phyloP scores from a whole-genome alignment of 2,113 vertebrate genomes.

The Helogale parvula region DNA sequence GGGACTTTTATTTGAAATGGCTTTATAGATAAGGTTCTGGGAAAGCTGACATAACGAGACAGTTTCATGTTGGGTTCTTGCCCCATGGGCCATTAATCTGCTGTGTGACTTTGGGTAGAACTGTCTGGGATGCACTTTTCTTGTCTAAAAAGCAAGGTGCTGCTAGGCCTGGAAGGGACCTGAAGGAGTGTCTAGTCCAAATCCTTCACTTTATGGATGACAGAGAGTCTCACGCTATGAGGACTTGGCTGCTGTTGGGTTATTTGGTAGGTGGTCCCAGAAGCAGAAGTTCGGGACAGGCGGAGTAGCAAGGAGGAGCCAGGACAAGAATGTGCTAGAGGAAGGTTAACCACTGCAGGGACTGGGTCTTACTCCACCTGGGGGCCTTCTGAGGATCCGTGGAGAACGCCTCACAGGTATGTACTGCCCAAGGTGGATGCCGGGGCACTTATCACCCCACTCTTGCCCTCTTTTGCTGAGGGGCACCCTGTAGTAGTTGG shows the following conservation, averaged over 20 bases:
- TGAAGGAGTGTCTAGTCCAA: not conserved
- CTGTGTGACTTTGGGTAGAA: not conserved
- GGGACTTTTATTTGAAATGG: slow-evolving; percentile 30
- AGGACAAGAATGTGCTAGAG: not conserved
- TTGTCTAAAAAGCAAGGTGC: not conserved
- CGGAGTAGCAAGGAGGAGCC: not conserved
- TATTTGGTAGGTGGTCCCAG: not conserved
- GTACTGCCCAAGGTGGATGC: not conserved
- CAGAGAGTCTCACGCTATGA: not conserved
- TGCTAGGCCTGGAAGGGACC: not conserved
- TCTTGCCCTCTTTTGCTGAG: not conserved
- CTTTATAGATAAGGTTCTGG: not conserved
- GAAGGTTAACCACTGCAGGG: no score
- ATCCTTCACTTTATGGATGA: not conserved
- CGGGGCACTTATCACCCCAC: not conserved
- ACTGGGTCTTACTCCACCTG: not conserved
- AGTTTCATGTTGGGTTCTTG: not conserved
- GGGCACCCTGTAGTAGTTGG: not conserved
- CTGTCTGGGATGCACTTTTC: not conserved
- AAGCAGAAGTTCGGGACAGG: not conserved
- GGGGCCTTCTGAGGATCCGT: not conserved
- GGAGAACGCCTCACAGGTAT: not conserved
- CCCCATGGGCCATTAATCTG: not conserved
- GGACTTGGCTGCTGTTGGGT: not conserved
- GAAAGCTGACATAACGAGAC: not conserved